Evolutionary conservation across 2,888 invertebrate species (phyloP).

Genomic region (Apamea sordens): DNA sequence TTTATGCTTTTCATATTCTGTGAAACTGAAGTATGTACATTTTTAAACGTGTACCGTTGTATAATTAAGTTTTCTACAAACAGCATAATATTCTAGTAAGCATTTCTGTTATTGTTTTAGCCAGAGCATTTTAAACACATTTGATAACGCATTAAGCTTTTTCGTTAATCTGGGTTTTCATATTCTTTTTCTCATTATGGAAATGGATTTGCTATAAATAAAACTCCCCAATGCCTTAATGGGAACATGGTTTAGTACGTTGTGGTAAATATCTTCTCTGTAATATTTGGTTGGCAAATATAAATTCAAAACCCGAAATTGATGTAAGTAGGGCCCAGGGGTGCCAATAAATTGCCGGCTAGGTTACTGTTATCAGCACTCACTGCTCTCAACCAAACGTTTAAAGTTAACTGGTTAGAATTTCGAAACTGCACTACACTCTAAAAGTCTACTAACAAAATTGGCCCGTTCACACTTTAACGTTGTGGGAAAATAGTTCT

Average conservation of each 20-base stretch:
- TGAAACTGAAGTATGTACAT: not conserved
- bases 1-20: slow-evolving; percentile 31
- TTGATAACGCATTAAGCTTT: not conserved
- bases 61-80: not conserved
- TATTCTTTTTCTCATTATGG: not conserved
- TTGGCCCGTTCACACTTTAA: slow-evolving; percentile 14
- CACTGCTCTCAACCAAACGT: slow-evolving; percentile 55
- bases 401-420: slow-evolving; percentile 63
- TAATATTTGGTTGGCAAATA: slow-evolving; percentile 52
- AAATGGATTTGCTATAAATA: slow-evolving; percentile 9
- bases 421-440: slow-evolving; percentile 53
- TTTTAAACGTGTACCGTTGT: not conserved
- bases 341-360: slow-evolving; percentile 66
- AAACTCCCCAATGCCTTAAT: not conserved
- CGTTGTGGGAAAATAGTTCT: slow-evolving; percentile 3
- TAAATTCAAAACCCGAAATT: slow-evolving; percentile 65
- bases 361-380: slow-evolving; percentile 63
- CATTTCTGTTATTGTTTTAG: not conserved
- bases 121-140: not conserved
- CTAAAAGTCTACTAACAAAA: slow-evolving; percentile 27
- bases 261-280: slow-evolving; percentile 15
- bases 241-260: not conserved
- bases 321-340: slow-evolving; percentile 52
- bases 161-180: not conserved
- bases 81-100: not conserved